Percentiles rank a stretch among this genome's conserved stretches.
Conservation (phyloP, 2,888 invertebrate species). For the Rhaphigaster nebulosa region DNA sequence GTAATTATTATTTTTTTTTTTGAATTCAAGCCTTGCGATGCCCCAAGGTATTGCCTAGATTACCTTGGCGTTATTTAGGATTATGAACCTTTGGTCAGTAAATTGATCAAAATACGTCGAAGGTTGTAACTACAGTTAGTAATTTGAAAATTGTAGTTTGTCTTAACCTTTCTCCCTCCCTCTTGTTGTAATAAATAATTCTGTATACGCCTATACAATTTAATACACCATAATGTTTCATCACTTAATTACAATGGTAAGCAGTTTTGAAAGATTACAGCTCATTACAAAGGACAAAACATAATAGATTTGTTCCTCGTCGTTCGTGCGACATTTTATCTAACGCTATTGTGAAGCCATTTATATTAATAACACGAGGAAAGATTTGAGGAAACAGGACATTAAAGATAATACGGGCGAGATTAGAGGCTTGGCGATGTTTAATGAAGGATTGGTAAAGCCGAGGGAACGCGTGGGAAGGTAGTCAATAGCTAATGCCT, state of each 20-base stretch:
- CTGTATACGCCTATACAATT: too few species aligned
- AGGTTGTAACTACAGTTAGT: too few species aligned
- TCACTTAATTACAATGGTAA: not conserved
- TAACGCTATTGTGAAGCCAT: not conserved
- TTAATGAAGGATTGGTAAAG: conserved; percentile 1
- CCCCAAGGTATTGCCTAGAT: too few species aligned
- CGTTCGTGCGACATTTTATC: conserved; percentile 8
- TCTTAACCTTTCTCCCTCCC: too few species aligned
- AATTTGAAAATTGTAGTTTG: too few species aligned
- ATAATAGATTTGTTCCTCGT: not conserved
- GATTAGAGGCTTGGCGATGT: not conserved
- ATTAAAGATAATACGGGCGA: not conserved
- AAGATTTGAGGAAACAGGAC: conserved; percentile 7
- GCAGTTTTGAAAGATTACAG: not conserved
- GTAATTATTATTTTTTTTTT: too few species aligned
- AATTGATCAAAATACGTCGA: too few species aligned
- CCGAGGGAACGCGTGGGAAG: not conserved
- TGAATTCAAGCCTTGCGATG: too few species aligned
- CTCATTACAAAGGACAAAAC: not conserved
- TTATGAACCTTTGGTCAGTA: too few species aligned
- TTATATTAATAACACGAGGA: not conserved
- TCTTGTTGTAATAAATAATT: too few species aligned
- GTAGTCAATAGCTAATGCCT: not conserved
- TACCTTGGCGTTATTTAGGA: too few species aligned
- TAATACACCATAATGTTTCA: too few species aligned